phyloP scores from a whole-genome alignment of 2,888 invertebrate genomes.

The Apeira syringaria region DNA sequence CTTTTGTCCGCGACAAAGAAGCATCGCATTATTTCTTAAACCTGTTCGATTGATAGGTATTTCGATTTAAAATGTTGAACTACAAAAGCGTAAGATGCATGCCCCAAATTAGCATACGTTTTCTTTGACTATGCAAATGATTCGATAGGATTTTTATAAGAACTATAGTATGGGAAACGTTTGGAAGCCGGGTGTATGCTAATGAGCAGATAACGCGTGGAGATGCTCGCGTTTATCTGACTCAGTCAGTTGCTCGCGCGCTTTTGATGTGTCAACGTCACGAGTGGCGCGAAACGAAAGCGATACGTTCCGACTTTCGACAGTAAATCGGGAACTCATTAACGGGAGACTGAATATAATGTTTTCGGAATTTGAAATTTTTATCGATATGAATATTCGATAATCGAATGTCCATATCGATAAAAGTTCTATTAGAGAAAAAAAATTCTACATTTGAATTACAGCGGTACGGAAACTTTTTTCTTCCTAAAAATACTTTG shows the following conservation, averaged over 20 bases:
- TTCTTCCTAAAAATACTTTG: too few relatives aligned
- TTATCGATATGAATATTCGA: not conserved
- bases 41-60: constrained; percentile 79
- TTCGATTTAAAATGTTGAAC: constrained; percentile 68
- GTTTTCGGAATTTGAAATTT: not conserved
- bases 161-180: constrained; percentile 60
- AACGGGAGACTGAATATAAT: constrained; percentile 23
- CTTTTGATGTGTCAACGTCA: constrained; percentile 68
- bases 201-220: constrained; percentile 72
- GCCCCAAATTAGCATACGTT: constrained; percentile 72
- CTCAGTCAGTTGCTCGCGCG: constrained; percentile 75
- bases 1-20: constrained; percentile 59
- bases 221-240: constrained; percentile 63
- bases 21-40: constrained; percentile 66
- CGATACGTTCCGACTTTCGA: constrained; percentile 41
- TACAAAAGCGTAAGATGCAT: constrained; percentile 61
- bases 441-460: not conserved
- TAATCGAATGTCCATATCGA: not conserved
- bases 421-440: too few relatives aligned
- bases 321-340: constrained; percentile 25
- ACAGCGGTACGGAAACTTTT: too few relatives aligned
- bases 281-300: constrained; percentile 40
- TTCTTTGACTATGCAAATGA: constrained; percentile 76
- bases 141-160: constrained; percentile 59
- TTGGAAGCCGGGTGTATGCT: constrained; percentile 57